Conservation (phyloP, 2,113 vertebrate species). For the Clarias macrocephalus region DNA sequence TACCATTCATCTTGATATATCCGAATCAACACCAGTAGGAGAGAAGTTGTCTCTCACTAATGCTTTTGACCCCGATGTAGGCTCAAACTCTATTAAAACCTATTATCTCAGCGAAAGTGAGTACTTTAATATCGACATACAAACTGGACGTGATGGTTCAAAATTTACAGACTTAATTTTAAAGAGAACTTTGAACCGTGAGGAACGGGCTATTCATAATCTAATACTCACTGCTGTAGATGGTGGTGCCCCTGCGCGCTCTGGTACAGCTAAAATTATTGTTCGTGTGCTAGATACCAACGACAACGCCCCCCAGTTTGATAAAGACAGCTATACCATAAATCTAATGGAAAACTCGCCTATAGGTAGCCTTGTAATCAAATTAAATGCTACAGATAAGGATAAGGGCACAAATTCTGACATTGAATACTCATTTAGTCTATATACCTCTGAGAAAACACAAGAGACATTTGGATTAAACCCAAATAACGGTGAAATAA, state of each 20-base stretch:
- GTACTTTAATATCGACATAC: constrained; percentile 56
- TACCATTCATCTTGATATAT: constrained; percentile 60
- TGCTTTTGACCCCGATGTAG: constrained; percentile 63
- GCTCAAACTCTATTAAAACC: constrained; percentile 48
- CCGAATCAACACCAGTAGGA: constrained; percentile 53
- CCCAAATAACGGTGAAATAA: too few species aligned
- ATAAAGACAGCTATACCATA: constrained; percentile 41
- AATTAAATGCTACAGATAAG: constrained; percentile 54
- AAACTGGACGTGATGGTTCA: constrained; percentile 50
- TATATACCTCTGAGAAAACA: not conserved
- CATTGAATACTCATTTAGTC: constrained; percentile 33
- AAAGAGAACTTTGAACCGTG: constrained; percentile 54
- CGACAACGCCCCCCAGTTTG: constrained; percentile 62
- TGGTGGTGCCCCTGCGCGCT: constrained; percentile 61
- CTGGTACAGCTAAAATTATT: constrained; percentile 63
- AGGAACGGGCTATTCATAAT: constrained; percentile 56
- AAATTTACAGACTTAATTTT: constrained; percentile 55
- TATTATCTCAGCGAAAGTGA: constrained; percentile 58
- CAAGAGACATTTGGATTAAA: too few species aligned
- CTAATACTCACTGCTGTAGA: constrained; percentile 69
- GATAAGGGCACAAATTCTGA: constrained; percentile 55
- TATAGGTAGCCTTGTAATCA: constrained; percentile 41
- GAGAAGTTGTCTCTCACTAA: constrained; percentile 65
- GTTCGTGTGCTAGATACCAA: constrained; percentile 65
- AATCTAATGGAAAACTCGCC: constrained; percentile 51